A percentile compares a stretch with the other conserved stretches of the same genome.
phyloP scores from a whole-genome alignment of 2,797 vertebrate species.

The Dipus sagitta region DNA sequence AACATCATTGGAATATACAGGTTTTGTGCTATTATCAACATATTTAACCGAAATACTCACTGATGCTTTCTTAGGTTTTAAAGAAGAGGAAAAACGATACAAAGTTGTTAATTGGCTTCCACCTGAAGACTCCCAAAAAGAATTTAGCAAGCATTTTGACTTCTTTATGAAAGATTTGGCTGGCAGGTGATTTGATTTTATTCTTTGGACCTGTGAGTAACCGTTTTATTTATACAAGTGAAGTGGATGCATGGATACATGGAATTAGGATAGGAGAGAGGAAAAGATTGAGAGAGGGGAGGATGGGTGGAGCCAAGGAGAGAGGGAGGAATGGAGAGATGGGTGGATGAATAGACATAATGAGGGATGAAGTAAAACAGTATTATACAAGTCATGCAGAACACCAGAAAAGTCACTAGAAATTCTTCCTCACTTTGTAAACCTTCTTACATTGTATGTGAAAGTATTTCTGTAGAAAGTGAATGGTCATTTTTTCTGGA shows the following conservation, averaged over 20 bases:
- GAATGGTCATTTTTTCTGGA: background rate
- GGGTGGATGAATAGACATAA: background rate
- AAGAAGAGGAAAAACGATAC: slow-evolving; percentile 24
- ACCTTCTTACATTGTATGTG: background rate
- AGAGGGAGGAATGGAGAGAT: background rate
- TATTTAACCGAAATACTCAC: background rate
- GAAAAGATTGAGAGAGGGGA: background rate
- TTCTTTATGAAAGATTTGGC: slow-evolving; percentile 17
- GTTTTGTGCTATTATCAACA: too few relatives aligned
- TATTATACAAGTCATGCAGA: background rate
- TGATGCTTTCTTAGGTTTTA: slow-evolving; percentile 51
- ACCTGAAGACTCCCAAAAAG: slow-evolving; percentile 13
- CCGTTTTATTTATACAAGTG: background rate
- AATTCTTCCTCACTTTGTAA: background rate
- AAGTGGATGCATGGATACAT: background rate
- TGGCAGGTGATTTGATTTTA: slow-evolving; percentile 51
- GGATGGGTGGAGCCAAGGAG: background rate
- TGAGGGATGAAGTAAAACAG: too few relatives aligned
- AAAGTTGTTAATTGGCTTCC: slow-evolving; percentile 6
- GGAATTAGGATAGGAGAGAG: background rate
- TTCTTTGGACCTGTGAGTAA: slow-evolving; percentile 5
- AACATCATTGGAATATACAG: too few relatives aligned
- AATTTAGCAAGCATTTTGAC: background rate
- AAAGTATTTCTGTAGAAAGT: background rate
- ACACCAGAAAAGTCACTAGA: background rate